Base-by-base conservation (phyloP, 30 jellyfish, hydroid and myxozoan species). In the Phacellophora camtschatica region DNA sequence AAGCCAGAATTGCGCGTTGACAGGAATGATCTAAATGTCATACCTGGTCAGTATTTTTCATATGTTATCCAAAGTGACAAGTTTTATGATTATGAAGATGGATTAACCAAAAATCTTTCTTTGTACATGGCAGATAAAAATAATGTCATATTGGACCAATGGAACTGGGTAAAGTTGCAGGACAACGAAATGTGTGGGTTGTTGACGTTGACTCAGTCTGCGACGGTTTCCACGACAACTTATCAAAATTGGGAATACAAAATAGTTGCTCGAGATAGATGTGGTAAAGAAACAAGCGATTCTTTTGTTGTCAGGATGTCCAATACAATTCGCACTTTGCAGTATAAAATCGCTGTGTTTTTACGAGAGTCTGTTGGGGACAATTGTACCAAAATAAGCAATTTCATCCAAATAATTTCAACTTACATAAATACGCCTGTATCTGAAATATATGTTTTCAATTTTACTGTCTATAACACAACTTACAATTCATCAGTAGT, bases 61-160 rank as follows among this genome's bases (percentile, higher is more conserved):
- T 94, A 87, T 34, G 85, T 11, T 4, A 82, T 94, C 1, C 90
- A 82, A 22, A 72, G 69, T 37, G 88, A 88, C 22, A 90, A 95
- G 30, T 94, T 94, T 32, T 50, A 35, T 59, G 99, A 94, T 46
- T 27, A 33, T 62, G 99, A 94, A 82, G 97, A 94, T 82, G 99
- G 99, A 25, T 62, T 27, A 29, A 87, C 97, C 11, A 58, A 95
- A 50, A 94, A 76, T 42, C 74, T 94, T n/a, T 61, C 83, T 2
- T 76, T 94, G 13, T 62, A 22, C 31, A 33, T 83, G 42, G 58
- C 89, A 1, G 81, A 81, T 54, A 28, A 43, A 30, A 49, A 28
- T 20, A 32, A n/a, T 34, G 1, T 16, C 0, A 33, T 5, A 27
- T 48, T 84, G 8, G 58, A 56, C 37, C 43, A 29, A 23, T 31